Evolutionary conservation across 1,140 invertebrate genomes (phyloP), one percentile per base, ranked within the genome.

Genomic region (Bombus confusus): DNA sequence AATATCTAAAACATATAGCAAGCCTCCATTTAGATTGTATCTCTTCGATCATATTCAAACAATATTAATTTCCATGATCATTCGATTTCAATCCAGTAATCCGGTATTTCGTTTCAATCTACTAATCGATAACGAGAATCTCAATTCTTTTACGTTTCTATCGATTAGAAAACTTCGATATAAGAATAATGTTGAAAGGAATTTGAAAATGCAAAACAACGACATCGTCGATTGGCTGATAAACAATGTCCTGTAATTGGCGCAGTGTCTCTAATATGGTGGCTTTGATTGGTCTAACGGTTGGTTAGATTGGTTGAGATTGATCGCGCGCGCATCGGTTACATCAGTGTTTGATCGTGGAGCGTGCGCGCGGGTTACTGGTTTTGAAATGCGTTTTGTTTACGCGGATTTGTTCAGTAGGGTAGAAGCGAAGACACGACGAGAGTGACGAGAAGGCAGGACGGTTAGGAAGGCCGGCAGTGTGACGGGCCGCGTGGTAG

Each of bases 401-500:
- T 86, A 88, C 57, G 69, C 43, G 31, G 47, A 64, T 75, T 37
- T n/a, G 39, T 59, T 28, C 4, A 28, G 72, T 41, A 75, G 28
- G 37, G 37, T 15, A 39, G 39, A 43, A 43, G 47, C 77, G 72
- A 80, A 37, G 41, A 64, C 31, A 39, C 41, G 59, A 39, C 41
- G 59, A 62, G 47, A 71, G 84, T 34, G 84, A 80, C 37, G 79
- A 76, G 59, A 74, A 57, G 80, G 84, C 78, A 81, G 66, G 87
- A 77, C 64, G 84, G 85, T 83, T 86, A 83, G 88, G 86, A 88
- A 89, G 89, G 77, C 73, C 68, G 84, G 79, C 59, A 41, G 80
- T 82, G 83, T 83, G 87, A 81, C 80, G 86, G 86, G 83, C 84
- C 85, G 86, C 86, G 86, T 86, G 90, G 88, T 88, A 88, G 88